Base-by-base conservation (phyloP, 2,797 vertebrate species). In the Tachyglossus aculeatus region DNA sequence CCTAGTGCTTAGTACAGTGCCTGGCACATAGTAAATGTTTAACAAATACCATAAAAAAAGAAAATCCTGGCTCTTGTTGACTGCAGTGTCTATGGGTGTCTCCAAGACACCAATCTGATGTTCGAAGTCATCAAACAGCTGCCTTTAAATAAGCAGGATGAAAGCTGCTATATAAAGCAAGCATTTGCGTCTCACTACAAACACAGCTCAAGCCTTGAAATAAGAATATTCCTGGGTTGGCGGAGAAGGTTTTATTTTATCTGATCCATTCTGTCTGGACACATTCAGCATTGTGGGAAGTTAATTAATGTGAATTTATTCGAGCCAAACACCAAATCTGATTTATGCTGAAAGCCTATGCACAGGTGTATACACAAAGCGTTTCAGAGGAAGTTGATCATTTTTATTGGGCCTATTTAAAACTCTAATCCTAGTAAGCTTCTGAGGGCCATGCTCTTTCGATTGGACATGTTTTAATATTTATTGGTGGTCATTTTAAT, bases 381-480 rank as follows among this genome's bases (percentile, higher is more conserved):
- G 38, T 24, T 39, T 29, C 13, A 51, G 24, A 53, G 59, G 56
- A 80, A 19, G 41, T 44, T 67, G 64, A 45, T 62, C 43, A 3
- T 22, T 71, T 14, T 21, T 53, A 44, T 41, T 58, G 38, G 65
- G 25, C 19, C 74, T 71, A 47, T 53, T 85, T 87, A 80, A 60
- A 71, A 80, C 78, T 82, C 81, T 78, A 83, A 87, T 82, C 76
- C 82, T 55, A 22, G 39, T 61, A 76, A 80, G 71, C 80, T 74
- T 74, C 80, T 64, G 59, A 71, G 72, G 75, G 71, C 53, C 53
- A 65, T 76, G 50, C 34, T 80, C 71, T 77, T 87, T 83, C 80
- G 65, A 80, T 61, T 53, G 56, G 38, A 59, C 36, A 44, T 37
- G 41, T 79, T 85, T 87, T 78, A 77, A 83, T 85, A 83, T 78